These are phyloP conservation scores for Resseliella maxima DNA, from an alignment of 2,888 invertebrate genomes.

Conservation along the genomic window DNA sequence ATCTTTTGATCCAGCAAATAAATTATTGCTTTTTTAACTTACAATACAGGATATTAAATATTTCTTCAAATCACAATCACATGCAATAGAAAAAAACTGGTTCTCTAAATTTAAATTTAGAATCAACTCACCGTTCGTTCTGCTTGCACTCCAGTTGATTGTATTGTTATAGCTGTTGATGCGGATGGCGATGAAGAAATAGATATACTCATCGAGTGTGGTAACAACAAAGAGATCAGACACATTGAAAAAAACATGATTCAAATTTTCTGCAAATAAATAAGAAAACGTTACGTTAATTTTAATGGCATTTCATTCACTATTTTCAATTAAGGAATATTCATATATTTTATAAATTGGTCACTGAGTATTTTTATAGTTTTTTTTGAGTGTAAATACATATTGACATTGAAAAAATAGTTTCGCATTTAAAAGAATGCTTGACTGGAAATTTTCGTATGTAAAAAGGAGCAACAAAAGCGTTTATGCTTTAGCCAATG, in stretches of 20 bases:
- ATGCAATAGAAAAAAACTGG: not conserved
- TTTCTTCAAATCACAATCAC: not conserved
- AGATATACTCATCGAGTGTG: not conserved
- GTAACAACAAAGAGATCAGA: conserved; percentile 15
- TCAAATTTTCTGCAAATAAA: not conserved
- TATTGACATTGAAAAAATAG: too few species aligned
- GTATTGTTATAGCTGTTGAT: not conserved
- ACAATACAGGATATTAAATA: not conserved
- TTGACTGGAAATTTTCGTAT: not conserved
- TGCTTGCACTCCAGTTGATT: not conserved
- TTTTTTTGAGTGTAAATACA: too few species aligned
- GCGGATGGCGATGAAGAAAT: not conserved
- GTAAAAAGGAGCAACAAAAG: conserved; percentile 5
- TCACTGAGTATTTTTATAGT: too few species aligned
- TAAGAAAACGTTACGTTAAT: not conserved
- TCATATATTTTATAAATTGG: too few species aligned
- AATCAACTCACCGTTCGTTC: not conserved
- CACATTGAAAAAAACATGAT: conserved; percentile 44
- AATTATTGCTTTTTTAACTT: too few species aligned
- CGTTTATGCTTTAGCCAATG: conserved; percentile 7
- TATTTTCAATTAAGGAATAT: too few species aligned
- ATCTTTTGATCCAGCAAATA: too few species aligned
- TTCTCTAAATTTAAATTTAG: not conserved
- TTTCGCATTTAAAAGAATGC: not conserved
- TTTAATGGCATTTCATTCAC: not conserved